A percentile compares a stretch with the other conserved stretches of the same genome.
Evolutionary conservation across 2,888 invertebrate genomes (phyloP).

Genomic region (Tillus elongatus): DNA sequence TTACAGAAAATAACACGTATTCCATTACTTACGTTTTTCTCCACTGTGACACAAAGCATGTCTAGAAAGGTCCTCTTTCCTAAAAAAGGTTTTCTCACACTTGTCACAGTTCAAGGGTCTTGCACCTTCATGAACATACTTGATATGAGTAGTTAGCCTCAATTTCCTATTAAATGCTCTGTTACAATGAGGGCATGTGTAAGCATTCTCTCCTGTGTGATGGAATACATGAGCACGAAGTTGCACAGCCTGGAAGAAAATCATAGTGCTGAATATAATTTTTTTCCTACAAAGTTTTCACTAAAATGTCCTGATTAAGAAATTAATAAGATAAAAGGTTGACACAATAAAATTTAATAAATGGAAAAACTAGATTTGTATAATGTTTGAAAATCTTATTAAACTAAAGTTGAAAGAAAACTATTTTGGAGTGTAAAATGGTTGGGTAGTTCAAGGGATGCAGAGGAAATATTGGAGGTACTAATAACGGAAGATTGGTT

Average conservation of each 20-base stretch:
- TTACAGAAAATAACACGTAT: background rate
- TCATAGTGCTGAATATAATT: too few species aligned
- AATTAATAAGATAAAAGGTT: too few species aligned
- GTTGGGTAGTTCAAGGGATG: too few species aligned
- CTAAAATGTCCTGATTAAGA: too few species aligned
- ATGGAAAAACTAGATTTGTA: too few species aligned
- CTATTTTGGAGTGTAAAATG: too few species aligned
- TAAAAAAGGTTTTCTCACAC: slow-evolving; percentile 51
- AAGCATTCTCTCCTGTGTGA: slow-evolving; percentile 61
- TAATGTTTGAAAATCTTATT: too few species aligned
- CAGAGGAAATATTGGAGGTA: too few species aligned
- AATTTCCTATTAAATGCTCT: slow-evolving; percentile 41
- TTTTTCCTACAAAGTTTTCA: too few species aligned
- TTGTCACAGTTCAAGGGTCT: slow-evolving; percentile 49
- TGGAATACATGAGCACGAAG: slow-evolving; percentile 69
- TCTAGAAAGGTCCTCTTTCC: slow-evolving; percentile 53
- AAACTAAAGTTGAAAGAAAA: too few species aligned
- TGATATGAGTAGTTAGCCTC: slow-evolving; percentile 49
- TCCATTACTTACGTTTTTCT: slow-evolving; percentile 46
- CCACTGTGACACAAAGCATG: slow-evolving; percentile 52
- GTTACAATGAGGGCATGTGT: slow-evolving; percentile 53
- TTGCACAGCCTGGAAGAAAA: slow-evolving; percentile 50
- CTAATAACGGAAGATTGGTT: too few species aligned
- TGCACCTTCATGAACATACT: slow-evolving; percentile 55
- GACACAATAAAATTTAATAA: too few species aligned